These are phyloP conservation scores for Pholis gunnellus DNA, from an alignment of 2,113 vertebrate genomes.

Conservation along the genomic window DNA sequence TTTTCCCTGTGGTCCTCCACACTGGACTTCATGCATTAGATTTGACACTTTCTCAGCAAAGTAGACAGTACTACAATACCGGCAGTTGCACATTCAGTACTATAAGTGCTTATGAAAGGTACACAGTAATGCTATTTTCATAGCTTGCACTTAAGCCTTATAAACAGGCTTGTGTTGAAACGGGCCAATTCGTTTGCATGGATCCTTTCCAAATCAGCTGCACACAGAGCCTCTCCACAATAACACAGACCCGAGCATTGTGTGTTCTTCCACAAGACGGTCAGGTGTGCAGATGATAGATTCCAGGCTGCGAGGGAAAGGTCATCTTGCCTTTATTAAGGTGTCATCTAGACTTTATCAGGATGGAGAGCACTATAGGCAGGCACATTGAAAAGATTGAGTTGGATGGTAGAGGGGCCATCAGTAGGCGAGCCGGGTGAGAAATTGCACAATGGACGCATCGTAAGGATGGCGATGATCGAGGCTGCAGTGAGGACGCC, in stretches of 20 bases:
- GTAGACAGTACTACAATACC: background rate
- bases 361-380: constrained; percentile 47
- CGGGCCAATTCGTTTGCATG: background rate
- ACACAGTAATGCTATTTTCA: constrained; percentile 11
- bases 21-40: background rate
- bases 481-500: constrained; percentile 23
- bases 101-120: constrained; percentile 6
- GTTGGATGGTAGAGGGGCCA: constrained; percentile 5
- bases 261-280: background rate
- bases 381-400: constrained; percentile 38
- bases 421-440: constrained; percentile 28
- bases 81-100: background rate
- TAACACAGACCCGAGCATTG: background rate
- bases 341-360: constrained; percentile 63
- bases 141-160: constrained; percentile 1
- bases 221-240: constrained; percentile 13
- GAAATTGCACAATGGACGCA: constrained; percentile 45
- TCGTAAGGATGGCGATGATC: constrained; percentile 21
- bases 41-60: background rate
- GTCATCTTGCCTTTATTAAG: constrained; percentile 59
- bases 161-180: constrained; percentile 3
- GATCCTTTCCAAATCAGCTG: constrained; percentile 24
- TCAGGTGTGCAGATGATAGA: constrained; percentile 33
- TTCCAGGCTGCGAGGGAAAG: constrained; percentile 43
- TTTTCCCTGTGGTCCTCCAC: background rate